Evolutionary conservation across 2,113 vertebrate species (phyloP).

Genomic region (Numida meleagris): DNA sequence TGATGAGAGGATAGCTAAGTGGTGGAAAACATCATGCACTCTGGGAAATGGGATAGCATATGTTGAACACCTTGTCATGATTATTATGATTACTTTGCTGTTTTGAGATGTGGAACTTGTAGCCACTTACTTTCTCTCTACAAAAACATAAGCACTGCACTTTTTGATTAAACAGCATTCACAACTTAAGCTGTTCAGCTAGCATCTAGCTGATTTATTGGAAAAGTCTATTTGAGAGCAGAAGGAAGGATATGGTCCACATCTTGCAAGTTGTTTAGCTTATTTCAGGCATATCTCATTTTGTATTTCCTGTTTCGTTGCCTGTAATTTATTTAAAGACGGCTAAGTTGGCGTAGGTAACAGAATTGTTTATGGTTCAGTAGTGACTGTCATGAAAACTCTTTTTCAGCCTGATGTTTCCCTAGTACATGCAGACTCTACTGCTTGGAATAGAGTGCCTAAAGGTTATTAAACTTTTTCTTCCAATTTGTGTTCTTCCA

Average conservation of each 20-base stretch:
- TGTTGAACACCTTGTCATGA: too few relatives aligned
- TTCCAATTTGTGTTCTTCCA: neutral
- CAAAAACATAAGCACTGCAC: conserved; percentile 35
- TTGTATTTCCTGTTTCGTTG: neutral
- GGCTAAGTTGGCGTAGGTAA: neutral
- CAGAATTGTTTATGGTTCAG: neutral
- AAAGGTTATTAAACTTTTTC: neutral
- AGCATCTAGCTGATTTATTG: neutral
- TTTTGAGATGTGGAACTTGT: neutral
- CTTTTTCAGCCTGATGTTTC: too few relatives aligned
- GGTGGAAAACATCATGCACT: neutral
- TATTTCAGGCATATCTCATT: neutral
- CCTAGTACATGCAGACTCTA: neutral
- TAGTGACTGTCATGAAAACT: neutral
- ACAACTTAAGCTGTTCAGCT: neutral
- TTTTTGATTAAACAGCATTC: neutral
- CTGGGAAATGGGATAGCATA: neutral
- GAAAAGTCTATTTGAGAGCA: neutral
- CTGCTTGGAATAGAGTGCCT: neutral
- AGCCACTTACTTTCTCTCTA: conserved; percentile 24
- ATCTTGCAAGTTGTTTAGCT: neutral
- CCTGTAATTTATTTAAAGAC: neutral
- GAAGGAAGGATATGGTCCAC: neutral
- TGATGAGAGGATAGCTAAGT: neutral
- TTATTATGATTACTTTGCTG: neutral